Conservation (phyloP, 2,797 vertebrate species). For the Heterohyrax brucei region DNA sequence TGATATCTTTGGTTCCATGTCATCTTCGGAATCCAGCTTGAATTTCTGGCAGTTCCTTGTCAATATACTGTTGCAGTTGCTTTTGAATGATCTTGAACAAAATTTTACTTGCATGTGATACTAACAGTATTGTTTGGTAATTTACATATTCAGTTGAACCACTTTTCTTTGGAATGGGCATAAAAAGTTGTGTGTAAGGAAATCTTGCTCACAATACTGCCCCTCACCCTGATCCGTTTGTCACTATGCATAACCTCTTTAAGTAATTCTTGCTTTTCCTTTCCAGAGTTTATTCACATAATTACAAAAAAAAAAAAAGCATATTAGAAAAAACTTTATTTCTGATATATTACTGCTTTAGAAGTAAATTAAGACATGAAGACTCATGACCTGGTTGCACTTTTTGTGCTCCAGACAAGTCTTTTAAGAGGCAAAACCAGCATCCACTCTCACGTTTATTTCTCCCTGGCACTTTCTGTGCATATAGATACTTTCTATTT, state of each 20-base stretch:
- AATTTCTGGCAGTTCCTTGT: too few species aligned
- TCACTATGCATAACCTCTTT: background rate
- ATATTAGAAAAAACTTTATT: background rate
- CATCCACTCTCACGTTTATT: background rate
- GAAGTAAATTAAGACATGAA: slow-evolving; percentile 13
- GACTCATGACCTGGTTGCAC: background rate
- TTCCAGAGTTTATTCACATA: background rate
- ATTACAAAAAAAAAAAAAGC: background rate
- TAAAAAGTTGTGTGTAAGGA: background rate
- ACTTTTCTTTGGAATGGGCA: too few species aligned
- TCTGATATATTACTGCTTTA: slow-evolving; percentile 14
- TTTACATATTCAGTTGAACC: too few species aligned
- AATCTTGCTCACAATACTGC: background rate
- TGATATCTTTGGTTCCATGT: too few species aligned
- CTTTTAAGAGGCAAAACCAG: slow-evolving; percentile 15
- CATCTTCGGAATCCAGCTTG: too few species aligned
- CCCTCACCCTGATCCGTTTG: background rate
- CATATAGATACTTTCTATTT: rapidly evolving
- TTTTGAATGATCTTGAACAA: too few species aligned
- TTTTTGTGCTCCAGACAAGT: background rate
- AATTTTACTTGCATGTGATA: too few species aligned
- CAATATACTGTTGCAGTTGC: too few species aligned
- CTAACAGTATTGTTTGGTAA: too few species aligned
- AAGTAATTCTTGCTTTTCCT: background rate
- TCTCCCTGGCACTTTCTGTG: background rate